Conservation (phyloP, 1,140 invertebrate species). For the Caenorhabditis inopinata region DNA sequence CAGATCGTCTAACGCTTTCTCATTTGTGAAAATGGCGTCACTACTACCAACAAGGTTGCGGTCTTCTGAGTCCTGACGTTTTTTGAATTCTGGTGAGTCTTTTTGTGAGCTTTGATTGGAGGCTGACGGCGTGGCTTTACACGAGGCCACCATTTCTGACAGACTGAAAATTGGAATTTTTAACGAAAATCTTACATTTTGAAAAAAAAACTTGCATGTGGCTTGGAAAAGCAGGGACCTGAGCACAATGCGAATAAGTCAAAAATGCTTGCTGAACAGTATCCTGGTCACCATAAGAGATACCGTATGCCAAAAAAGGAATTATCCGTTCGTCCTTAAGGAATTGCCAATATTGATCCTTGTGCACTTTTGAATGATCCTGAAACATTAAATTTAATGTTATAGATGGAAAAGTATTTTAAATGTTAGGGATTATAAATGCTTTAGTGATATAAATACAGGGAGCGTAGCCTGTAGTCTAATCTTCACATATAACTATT, state of each 20-base stretch:
- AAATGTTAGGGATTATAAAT: too few species aligned
- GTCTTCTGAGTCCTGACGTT: background rate
- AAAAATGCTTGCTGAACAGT: slow-evolving; percentile 45
- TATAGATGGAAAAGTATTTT: too few species aligned
- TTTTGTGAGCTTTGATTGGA: background rate
- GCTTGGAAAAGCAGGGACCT: slow-evolving; percentile 39
- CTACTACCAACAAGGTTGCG: too few species aligned
- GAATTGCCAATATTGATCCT: slow-evolving; percentile 45
- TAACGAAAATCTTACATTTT: too few species aligned
- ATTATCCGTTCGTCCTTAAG: slow-evolving; percentile 48
- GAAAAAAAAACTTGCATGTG: slow-evolving; percentile 16
- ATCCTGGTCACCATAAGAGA: slow-evolving; percentile 39
- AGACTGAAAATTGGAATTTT: background rate
- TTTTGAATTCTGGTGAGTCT: slow-evolving; percentile 19
- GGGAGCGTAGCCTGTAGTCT: too few species aligned
- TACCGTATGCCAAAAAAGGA: slow-evolving; percentile 49
- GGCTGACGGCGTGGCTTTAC: background rate
- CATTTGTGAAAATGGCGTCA: background rate
- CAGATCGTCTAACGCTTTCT: background rate
- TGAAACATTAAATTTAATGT: too few species aligned
- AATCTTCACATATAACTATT: too few species aligned
- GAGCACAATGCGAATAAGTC: slow-evolving; percentile 48
- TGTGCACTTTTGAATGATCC: slow-evolving; percentile 44
- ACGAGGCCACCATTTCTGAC: slow-evolving; percentile 36
- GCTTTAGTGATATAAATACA: too few species aligned